Base-by-base conservation (phyloP, 2,888 invertebrate species). In the Encarsia formosa region DNA sequence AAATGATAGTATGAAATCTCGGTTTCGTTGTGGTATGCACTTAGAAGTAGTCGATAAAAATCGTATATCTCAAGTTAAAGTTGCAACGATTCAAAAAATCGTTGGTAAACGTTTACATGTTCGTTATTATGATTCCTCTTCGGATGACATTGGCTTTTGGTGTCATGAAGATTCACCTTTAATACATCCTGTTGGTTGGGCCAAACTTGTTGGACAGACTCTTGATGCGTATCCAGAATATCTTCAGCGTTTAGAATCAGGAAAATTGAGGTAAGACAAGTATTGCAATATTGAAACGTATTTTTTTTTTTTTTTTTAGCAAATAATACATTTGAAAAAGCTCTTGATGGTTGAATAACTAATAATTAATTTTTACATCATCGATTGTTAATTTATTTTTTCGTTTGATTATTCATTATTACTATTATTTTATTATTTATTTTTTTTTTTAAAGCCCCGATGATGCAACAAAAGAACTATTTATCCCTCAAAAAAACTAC, bases 181-280 rank as follows among this genome's bases (percentile, higher is more conserved):
- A 11, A 88, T 98, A 59, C 97, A 97, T 75, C 94, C 93, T 1
- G 91, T 95, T 1, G 95, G 96, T n/a, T 96, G 98, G 97, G 92
- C 97, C 0, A 86, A 86, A 52, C 77, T 86, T 51, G 87, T 94
- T 1, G 95, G 94, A 0, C 97, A 97, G 69, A 84, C 86, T 42
- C 77, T 98, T 40, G 87, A 89, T 49, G 94, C 95, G 0, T 90
- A 92, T 4, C 80, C 83, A 35, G 84, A 81, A 52, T 93, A 93
- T 72, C 75, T 85, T 54, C 86, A 87, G 62, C 79, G 90, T 54
- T 82, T 91, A 48, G 80, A 84, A 23, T 84, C 85, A 65, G 86
- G 84, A 37, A 78, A 85, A 48, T 79, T 83, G 23, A 81, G 52
- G 56, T 56, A 55, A 37, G 18, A 34, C 23, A 35, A 24, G n/a